Evolutionary conservation across 2,888 invertebrate genomes (phyloP).

Genomic region (Bombylius major): DNA sequence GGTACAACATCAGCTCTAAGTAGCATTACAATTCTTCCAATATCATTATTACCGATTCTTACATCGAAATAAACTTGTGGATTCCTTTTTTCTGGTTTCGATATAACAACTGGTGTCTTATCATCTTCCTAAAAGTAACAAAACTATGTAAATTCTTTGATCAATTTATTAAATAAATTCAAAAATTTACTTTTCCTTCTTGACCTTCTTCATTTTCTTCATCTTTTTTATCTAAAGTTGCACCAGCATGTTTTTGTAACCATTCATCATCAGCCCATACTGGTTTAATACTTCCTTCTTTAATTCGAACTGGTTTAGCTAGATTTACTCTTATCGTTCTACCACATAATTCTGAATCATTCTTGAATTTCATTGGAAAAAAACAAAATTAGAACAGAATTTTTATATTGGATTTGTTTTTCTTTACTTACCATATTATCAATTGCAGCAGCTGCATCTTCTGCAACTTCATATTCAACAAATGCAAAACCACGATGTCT

Average conservation of each 20-base stretch:
- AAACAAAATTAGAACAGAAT: too few relatives aligned
- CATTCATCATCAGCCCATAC: constrained; percentile 98
- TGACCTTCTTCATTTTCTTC: constrained; percentile 23
- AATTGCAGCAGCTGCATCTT: constrained; percentile 97
- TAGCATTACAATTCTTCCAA: constrained; percentile 86
- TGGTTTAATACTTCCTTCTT: constrained; percentile 86
- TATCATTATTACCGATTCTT: constrained; percentile 73
- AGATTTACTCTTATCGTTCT: constrained; percentile 91
- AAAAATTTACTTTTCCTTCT: constrained; percentile 30
- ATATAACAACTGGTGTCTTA: constrained; percentile 24
- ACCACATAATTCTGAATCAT: constrained; percentile 95
- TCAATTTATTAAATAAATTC: neutral
- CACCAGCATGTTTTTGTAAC: constrained; percentile 95
- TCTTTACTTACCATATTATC: constrained; percentile 79
- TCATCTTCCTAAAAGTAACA: neutral
- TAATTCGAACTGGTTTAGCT: constrained; percentile 92
- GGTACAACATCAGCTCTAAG: constrained; percentile 87
- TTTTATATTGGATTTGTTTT: too few relatives aligned
- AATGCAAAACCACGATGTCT: constrained; percentile 98
- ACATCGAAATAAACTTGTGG: constrained; percentile 96
- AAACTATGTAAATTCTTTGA: neutral
- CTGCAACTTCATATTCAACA: constrained; percentile 92
- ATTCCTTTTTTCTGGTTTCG: constrained; percentile 43
- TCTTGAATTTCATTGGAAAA: constrained; percentile 42
- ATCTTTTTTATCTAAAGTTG: constrained; percentile 53